Percentiles rank a stretch among this genome's conserved stretches.
Evolutionary conservation across 2,888 invertebrate species (phyloP).

Genomic region (Cecidostiba fungosa): DNA sequence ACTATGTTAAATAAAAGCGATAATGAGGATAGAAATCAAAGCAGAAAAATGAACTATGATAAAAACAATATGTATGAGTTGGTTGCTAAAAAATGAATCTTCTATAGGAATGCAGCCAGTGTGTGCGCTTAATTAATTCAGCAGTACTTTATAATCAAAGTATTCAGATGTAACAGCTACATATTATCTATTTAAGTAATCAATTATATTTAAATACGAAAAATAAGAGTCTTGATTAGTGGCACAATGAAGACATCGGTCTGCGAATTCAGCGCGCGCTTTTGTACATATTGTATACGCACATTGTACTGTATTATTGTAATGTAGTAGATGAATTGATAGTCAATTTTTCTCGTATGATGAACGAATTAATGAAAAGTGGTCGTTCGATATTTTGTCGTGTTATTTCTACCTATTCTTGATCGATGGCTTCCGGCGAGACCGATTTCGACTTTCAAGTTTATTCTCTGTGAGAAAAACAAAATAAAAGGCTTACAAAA

Average conservation of each 20-base stretch:
- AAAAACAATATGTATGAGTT: constrained; percentile 63
- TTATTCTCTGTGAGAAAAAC: constrained; percentile 64
- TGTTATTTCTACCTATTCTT: constrained; percentile 61
- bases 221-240: constrained; percentile 73
- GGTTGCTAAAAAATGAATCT: constrained; percentile 68
- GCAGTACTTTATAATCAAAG: constrained; percentile 64
- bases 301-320: constrained; percentile 76
- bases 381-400: constrained; percentile 73
- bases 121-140: constrained; percentile 77
- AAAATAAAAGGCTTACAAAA: constrained; percentile 61
- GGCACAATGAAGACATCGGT: constrained; percentile 68
- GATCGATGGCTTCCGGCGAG: constrained; percentile 59
- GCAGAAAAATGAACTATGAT: constrained; percentile 30
- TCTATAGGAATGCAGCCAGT: constrained; percentile 75
- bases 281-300: constrained; percentile 79
- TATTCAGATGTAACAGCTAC: constrained; percentile 69
- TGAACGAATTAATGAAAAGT: constrained; percentile 74
- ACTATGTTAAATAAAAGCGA: constrained; percentile 48
- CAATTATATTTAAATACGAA: constrained; percentile 67
- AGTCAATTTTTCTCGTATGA: constrained; percentile 76
- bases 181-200: constrained; percentile 60
- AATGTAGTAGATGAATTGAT: constrained; percentile 74
- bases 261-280: constrained; percentile 74
- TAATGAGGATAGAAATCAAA: constrained; percentile 50
- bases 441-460: constrained; percentile 61